These are phyloP conservation scores for Sussaba pulchella DNA, from an alignment of 2,888 invertebrate genomes.

Conservation along the genomic window DNA sequence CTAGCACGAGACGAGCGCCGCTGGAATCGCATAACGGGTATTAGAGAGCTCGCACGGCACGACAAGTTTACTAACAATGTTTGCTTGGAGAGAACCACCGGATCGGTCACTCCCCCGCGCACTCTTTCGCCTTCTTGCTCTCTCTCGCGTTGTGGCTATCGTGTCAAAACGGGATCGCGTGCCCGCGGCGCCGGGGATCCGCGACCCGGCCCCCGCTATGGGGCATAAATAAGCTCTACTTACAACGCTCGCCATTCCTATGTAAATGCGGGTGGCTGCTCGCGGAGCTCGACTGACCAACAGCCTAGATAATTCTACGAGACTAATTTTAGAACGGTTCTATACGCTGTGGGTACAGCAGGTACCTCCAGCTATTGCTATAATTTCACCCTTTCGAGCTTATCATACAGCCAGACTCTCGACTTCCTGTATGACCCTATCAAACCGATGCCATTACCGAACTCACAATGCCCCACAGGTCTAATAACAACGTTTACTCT, in stretches of 20 bases:
- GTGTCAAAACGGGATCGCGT: constrained; percentile 77
- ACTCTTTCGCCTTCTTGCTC: constrained; percentile 8
- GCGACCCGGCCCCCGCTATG: constrained; percentile 66
- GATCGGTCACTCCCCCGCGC: constrained; percentile 61
- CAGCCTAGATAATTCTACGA: constrained; percentile 70
- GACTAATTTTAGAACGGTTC: constrained; percentile 72
- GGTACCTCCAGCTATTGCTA: constrained; percentile 23
- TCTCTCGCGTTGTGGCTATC: constrained; percentile 64
- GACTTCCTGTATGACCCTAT: constrained; percentile 19
- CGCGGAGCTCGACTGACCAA: constrained; percentile 55
- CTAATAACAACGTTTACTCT: not conserved
- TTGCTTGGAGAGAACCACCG: constrained; percentile 64
- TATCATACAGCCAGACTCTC: constrained; percentile 14
- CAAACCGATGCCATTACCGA: constrained; percentile 1
- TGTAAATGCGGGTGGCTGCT: constrained; percentile 72
- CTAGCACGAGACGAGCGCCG: constrained; percentile 25
- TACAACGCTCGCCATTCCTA: constrained; percentile 77
- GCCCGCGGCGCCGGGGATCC: constrained; percentile 63
- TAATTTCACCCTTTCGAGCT: constrained; percentile 35
- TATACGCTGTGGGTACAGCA: constrained; percentile 17
- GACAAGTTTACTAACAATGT: constrained; percentile 70
- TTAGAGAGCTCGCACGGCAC: constrained; percentile 56
- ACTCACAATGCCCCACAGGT: not conserved
- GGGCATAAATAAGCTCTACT: constrained; percentile 79
- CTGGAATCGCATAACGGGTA: constrained; percentile 49